These are phyloP conservation scores for Varecia variegata DNA, from an alignment of 2,797 vertebrate genomes.

Conservation along the genomic window DNA sequence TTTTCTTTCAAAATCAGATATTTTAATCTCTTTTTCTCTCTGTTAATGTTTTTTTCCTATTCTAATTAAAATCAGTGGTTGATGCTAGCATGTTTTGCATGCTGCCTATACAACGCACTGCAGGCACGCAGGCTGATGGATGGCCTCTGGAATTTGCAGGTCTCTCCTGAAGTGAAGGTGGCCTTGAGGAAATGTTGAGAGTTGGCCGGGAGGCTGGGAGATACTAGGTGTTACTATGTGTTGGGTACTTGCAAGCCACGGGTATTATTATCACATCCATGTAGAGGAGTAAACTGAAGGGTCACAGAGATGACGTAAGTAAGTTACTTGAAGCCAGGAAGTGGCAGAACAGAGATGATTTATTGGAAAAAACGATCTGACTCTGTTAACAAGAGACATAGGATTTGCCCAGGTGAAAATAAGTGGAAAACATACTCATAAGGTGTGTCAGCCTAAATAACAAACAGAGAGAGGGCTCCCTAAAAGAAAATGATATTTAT, in stretches of 20 bases:
- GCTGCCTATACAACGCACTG: neutral
- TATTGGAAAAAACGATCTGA: neutral
- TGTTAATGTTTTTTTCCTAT: neutral
- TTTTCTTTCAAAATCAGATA: constrained; percentile 54
- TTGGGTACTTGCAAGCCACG: neutral
- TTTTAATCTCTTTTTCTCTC: constrained; percentile 42
- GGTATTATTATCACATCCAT: neutral
- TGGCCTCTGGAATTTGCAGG: neutral
- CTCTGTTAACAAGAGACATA: neutral
- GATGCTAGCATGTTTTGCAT: neutral
- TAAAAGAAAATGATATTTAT: neutral
- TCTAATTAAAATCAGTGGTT: neutral
- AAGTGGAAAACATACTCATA: neutral
- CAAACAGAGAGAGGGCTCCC: neutral
- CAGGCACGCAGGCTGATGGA: too few species aligned
- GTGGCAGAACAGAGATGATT: neutral
- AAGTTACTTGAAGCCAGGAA: neutral
- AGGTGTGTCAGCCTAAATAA: neutral
- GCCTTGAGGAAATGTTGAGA: neutral
- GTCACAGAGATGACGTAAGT: neutral
- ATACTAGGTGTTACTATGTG: neutral
- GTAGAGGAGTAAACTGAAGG: neutral
- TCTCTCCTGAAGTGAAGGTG: neutral
- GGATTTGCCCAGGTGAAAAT: neutral
- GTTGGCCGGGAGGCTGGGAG: neutral